Evolutionary conservation across 2,888 invertebrate genomes (phyloP).

Genomic region (Athalia cordata): DNA sequence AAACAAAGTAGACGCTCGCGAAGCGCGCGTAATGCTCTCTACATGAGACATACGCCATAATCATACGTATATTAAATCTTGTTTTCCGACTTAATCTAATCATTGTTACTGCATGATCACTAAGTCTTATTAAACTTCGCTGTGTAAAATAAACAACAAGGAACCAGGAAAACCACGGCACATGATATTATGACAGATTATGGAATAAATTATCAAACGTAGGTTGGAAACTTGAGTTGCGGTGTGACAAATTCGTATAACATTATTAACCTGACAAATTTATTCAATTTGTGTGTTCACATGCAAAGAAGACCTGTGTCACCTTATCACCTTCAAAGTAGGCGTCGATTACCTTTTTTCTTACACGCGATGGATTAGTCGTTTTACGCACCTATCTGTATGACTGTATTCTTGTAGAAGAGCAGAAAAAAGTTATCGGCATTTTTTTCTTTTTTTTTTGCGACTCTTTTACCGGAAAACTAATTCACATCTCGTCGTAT

Average conservation of each 20-base stretch:
- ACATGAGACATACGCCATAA: too few species aligned
- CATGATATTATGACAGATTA: slow-evolving; percentile 16
- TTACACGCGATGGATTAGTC: too few species aligned
- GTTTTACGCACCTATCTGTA: too few species aligned
- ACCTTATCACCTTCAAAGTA: background rate
- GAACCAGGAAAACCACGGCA: slow-evolving; percentile 10
- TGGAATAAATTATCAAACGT: slow-evolving; percentile 29
- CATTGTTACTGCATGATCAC: slow-evolving; percentile 17
- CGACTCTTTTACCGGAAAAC: background rate
- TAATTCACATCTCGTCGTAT: background rate
- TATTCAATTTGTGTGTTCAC: slow-evolving; percentile 2
- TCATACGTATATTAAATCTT: slow-evolving; percentile 19
- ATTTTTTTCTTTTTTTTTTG: background rate
- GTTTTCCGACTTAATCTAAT: slow-evolving; percentile 25
- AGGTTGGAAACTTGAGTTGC: background rate
- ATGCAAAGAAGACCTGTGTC: slow-evolving; percentile 26
- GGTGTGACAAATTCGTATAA: slow-evolving; percentile 1
- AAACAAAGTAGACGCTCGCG: too few species aligned
- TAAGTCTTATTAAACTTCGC: slow-evolving; percentile 16
- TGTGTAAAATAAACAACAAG: background rate
- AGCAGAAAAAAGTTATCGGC: background rate
- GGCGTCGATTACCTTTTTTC: too few species aligned
- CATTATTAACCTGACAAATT: slow-evolving; percentile 15
- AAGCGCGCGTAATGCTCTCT: too few species aligned
- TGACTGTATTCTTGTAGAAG: too few species aligned